Percentiles rank a stretch among this genome's conserved stretches.
Evolutionary conservation across 2,888 invertebrate genomes (phyloP).

Genomic region (Caenorhabditis angaria): DNA sequence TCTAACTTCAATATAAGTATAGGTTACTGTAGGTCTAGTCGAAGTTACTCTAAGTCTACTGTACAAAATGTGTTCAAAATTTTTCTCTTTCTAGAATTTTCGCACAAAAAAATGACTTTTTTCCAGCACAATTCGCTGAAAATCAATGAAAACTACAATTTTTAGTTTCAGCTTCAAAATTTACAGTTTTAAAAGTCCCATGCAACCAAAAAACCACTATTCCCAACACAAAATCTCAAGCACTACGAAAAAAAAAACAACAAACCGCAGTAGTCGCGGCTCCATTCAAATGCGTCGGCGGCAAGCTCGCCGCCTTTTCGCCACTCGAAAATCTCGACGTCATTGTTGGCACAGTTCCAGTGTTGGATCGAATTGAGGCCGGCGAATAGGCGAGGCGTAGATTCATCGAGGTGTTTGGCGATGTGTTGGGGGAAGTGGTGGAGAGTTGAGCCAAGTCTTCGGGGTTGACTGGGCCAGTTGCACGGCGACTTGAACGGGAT

Average conservation of each 20-base stretch:
- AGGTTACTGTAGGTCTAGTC: too few relatives aligned
- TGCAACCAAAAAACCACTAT: conserved; percentile 7
- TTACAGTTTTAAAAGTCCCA: not conserved
- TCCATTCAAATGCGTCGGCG: conserved; percentile 21
- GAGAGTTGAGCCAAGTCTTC: conserved; percentile 49
- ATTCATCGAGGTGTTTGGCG: conserved; percentile 13
- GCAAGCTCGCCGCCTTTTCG: conserved; percentile 35
- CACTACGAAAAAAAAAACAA: not conserved
- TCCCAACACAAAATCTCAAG: conserved; percentile 2
- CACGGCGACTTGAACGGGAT: conserved; percentile 61
- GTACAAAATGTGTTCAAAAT: too few relatives aligned
- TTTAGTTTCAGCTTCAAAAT: not conserved
- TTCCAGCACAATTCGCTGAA: too few relatives aligned
- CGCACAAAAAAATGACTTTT: too few relatives aligned
- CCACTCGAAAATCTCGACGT: conserved; percentile 29
- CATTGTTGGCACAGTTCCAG: conserved; percentile 35
- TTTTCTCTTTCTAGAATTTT: too few relatives aligned
- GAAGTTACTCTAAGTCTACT: too few relatives aligned
- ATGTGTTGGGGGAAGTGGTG: too few relatives aligned
- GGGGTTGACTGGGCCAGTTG: conserved; percentile 66
- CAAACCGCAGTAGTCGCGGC: conserved; percentile 9
- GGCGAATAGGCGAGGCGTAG: conserved; percentile 36
- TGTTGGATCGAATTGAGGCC: conserved; percentile 18
- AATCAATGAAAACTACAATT: not conserved
- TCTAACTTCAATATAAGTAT: too few relatives aligned